Percentiles rank a stretch among this genome's conserved stretches.
Evolutionary conservation across 2,888 invertebrate genomes (phyloP).

Genomic region (Ashinkailepas kermadecensis): DNA sequence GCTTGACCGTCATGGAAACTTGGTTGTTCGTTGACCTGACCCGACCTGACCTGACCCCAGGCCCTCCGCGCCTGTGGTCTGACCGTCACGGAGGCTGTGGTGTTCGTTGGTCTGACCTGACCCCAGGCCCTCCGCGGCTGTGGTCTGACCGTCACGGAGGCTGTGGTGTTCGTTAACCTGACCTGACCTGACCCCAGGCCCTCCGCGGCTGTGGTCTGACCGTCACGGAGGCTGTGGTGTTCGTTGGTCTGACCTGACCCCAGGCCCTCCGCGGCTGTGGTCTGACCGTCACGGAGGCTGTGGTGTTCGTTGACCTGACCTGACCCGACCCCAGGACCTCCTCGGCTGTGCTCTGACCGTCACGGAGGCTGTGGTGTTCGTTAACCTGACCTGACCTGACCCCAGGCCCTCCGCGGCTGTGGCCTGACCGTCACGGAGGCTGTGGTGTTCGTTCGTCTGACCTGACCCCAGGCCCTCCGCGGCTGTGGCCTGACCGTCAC

Average conservation of each 20-base stretch:
- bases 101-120: no score
- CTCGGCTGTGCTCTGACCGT: conserved; percentile 49
- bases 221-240: conserved; percentile 70
- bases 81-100: no score
- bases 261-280: background rate
- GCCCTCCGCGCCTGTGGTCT: background rate
- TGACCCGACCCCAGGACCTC: conserved; percentile 41
- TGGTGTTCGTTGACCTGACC: background rate
- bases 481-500: conserved; percentile 51
- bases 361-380: conserved; percentile 71
- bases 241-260: conserved; percentile 66
- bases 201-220: conserved; percentile 46
- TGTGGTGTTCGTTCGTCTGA: conserved; percentile 63
- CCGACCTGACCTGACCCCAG: background rate
- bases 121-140: background rate
- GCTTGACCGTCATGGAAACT: no score
- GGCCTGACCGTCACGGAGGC: conserved; percentile 61
- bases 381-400: conserved; percentile 56
- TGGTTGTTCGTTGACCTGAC: no score
- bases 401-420: conserved; percentile 44
- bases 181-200: conserved; percentile 39
- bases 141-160: background rate
- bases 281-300: background rate
- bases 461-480: conserved; percentile 42
- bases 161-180: background rate